Evolutionary conservation across 2,113 vertebrate genomes (phyloP).

Genomic region (Okapia johnstoni): DNA sequence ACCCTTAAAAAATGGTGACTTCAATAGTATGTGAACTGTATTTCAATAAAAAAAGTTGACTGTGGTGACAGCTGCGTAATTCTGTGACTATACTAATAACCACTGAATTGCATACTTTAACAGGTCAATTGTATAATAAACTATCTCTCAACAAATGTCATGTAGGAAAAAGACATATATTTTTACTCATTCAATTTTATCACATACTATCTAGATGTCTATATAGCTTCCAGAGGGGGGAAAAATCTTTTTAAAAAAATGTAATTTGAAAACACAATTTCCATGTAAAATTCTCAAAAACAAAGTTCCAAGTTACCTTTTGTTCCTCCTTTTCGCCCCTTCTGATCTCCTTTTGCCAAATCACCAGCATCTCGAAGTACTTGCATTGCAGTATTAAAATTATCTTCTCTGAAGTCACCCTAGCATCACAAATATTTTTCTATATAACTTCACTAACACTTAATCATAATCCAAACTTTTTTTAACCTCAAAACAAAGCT

Average conservation of each 20-base stretch:
- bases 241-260: not conserved
- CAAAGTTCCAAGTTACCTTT: constrained; percentile 85
- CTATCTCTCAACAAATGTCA: not conserved
- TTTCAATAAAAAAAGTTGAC: not conserved
- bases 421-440: constrained; percentile 64
- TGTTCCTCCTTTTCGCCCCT: constrained; percentile 93
- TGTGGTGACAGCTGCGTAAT: not conserved
- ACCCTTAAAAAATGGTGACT: not conserved
- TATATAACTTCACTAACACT: not conserved
- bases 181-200: not conserved
- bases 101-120: not conserved
- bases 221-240: not conserved
- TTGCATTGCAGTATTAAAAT: constrained; percentile 99
- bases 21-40: not conserved
- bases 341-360: constrained; percentile 93
- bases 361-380: constrained; percentile 95
- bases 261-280: not conserved
- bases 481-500: not conserved
- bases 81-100: not conserved
- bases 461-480: not conserved
- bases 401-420: constrained; percentile 99
- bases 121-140: not conserved
- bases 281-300: not conserved
- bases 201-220: not conserved
- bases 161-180: not conserved